Evolutionary conservation across 2,113 vertebrate species (phyloP), one percentile per base, ranked within the genome.

Genomic region (Gobiocypris rarus): DNA sequence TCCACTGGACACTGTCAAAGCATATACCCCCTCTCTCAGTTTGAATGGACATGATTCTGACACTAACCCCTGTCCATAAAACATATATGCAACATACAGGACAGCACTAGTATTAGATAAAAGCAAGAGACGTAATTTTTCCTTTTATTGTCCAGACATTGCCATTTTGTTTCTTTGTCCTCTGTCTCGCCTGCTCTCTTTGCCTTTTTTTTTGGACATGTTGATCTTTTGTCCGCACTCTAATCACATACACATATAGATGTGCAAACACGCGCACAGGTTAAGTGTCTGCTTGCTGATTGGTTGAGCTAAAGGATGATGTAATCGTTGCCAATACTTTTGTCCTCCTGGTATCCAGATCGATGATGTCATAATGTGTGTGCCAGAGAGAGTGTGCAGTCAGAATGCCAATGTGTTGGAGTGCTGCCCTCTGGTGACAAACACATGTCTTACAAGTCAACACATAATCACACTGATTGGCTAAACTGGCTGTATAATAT

Each of bases 281-380:
- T 61, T 79, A 54, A 70, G 38, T 59, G 19, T 85, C 69, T 81
- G 85, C 83, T 63, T 52, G 70, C 63, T 80, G 89, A 83, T 85
- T 89, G 88, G 86, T 61, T 85, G 77, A 87, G 81, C 81, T 83
- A 82, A 93, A 87, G 89, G 80, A 85, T 91, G 90, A 91, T 91
- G 90, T 91, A 90, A 91, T 89, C 83, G 2, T 83, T 89, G 89
- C 88, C 88, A 91, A 89, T 90, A 89, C 89, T 90, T 89, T 87
- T 83, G 86, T 87, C 87, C 86, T 82, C 78, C 38, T 89, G 86
- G 86, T 75, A 88, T 92, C 86, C 87, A 90, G 91, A 91, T 92
- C 88, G 89, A 92, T 93, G 93, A 93, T 93, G 93, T 93, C 92
- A 93, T 92, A 87, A 88, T 88, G 86, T 80, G 83, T 78, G 87